phyloP scores from a whole-genome alignment of 2,797 vertebrate genomes.

The Sylvia borin region DNA sequence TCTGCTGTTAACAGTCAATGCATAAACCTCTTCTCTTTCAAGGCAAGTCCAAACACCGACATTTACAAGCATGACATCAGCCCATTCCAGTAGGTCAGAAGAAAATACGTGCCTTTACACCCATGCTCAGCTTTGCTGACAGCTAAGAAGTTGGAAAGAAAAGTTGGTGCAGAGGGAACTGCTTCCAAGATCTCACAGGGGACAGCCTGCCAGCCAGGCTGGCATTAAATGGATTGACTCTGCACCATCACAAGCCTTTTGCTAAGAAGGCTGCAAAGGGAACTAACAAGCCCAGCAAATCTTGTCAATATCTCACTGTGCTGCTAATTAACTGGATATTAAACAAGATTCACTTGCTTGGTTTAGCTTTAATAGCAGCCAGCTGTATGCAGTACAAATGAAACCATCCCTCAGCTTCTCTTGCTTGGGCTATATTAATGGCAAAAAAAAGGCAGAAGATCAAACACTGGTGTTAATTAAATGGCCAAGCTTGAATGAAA shows the following conservation, averaged over 20 bases:
- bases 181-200: not conserved
- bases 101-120: fast-evolving
- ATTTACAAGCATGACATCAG: not conserved
- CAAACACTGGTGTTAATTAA: constrained; percentile 49
- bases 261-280: not conserved
- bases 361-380: constrained; percentile 34
- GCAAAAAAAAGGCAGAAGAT: constrained; percentile 25
- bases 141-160: not conserved
- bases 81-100: not conserved
- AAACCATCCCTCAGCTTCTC: constrained; percentile 2
- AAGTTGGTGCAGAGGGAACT: not conserved
- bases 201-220: not conserved
- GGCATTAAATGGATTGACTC: not conserved
- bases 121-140: not conserved
- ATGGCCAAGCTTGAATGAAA: constrained; percentile 29
- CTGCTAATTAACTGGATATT: constrained; percentile 40
- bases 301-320: constrained; percentile 30
- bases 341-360: constrained; percentile 21
- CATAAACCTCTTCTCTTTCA: not conserved
- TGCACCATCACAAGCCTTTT: not conserved
- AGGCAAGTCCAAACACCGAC: not conserved
- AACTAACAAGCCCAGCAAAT: constrained; percentile 8
- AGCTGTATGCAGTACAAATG: not conserved
- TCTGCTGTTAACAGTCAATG: not conserved
- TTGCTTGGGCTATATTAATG: not conserved